These are phyloP conservation scores for Mastomys coucha DNA, from an alignment of 2,113 vertebrate species.

Conservation along the genomic window DNA sequence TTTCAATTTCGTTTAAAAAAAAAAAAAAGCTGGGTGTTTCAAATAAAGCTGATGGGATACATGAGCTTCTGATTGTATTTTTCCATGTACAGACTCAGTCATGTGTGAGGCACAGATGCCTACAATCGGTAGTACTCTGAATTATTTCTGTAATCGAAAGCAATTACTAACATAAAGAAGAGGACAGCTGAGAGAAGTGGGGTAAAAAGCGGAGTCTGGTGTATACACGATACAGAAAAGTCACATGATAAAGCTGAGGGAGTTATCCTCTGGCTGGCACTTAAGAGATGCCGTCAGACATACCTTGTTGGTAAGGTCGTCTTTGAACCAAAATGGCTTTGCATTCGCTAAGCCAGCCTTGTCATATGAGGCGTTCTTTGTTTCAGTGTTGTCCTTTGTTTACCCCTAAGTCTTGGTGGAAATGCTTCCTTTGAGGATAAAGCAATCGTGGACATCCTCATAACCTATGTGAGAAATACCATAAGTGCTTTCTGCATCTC, in stretches of 20 bases:
- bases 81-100: neutral
- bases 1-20: neutral
- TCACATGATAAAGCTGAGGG: neutral
- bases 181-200: neutral
- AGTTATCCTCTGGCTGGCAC: neutral
- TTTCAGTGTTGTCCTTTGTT: neutral
- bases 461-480: neutral
- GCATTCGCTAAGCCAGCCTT: neutral
- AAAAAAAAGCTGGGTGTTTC: neutral
- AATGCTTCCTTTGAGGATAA: neutral
- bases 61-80: neutral
- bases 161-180: neutral
- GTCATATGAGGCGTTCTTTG: neutral
- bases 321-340: neutral
- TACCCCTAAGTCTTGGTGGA: neutral
- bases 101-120: neutral
- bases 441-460: neutral
- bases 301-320: neutral
- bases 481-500: neutral
- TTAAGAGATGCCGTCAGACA: neutral
- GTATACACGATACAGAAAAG: neutral
- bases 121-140: neutral
- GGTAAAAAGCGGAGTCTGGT: neutral
- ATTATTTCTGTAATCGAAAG: neutral
- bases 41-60: neutral